Conservation (phyloP, 2,888 invertebrate genomes). For the Melanophora roralis region DNA sequence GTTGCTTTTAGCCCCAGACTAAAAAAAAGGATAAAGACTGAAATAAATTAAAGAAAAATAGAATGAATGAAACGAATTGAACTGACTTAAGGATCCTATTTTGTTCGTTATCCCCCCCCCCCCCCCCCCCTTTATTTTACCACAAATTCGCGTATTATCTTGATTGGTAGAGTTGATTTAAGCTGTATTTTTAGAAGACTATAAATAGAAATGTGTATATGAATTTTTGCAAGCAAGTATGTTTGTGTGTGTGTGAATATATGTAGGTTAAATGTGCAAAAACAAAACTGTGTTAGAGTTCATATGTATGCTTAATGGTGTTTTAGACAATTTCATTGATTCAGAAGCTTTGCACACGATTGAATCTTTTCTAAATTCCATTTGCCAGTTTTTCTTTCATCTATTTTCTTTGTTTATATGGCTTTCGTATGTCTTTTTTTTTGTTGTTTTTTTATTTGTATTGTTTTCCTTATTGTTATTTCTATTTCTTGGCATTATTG, state of each 20-base stretch:
- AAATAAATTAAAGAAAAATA: constrained; percentile 5
- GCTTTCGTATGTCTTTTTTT: constrained; percentile 5
- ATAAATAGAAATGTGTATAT: not conserved
- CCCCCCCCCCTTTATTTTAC: constrained; percentile 24
- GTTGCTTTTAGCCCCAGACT: constrained; percentile 25
- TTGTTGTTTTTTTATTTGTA: constrained; percentile 43
- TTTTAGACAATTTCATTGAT: constrained; percentile 59
- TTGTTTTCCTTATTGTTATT: constrained; percentile 33
- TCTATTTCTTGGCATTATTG: constrained; percentile 11
- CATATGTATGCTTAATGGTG: constrained; percentile 23
- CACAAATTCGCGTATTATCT: constrained; percentile 63
- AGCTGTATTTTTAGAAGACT: constrained; percentile 34
- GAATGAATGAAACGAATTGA: constrained; percentile 37
- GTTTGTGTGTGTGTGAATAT: constrained; percentile 15
- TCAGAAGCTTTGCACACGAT: constrained; percentile 57
- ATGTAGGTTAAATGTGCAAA: constrained; percentile 37
- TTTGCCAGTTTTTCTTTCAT: constrained; percentile 52
- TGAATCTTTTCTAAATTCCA: constrained; percentile 62
- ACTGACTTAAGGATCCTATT: constrained; percentile 54
- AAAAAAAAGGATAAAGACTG: constrained; percentile 15
- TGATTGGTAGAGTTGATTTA: constrained; percentile 62
- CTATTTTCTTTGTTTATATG: constrained; percentile 7
- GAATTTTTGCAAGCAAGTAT: constrained; percentile 23
- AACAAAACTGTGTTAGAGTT: constrained; percentile 18
- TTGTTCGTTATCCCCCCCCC: constrained; percentile 1